Base-by-base conservation (phyloP, 1,140 invertebrate genomes). In the Bombus terrestris region DNA sequence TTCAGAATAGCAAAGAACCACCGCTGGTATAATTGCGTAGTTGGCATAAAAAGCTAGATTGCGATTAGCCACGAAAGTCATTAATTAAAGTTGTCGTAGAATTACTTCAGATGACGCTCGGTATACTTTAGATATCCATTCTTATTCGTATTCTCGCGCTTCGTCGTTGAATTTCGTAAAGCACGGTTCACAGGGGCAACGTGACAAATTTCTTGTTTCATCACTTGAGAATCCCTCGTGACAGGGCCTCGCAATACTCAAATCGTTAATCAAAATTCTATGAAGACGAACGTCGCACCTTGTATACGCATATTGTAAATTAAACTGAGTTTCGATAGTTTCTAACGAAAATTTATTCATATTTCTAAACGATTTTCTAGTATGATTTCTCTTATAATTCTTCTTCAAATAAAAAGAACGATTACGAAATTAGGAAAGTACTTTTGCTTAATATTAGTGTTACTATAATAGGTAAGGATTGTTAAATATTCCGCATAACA, bases 141-240 rank as follows among this genome's bases (percentile, higher is more conserved):
- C 74, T 57, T 57, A 76, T 76, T 76, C 47, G 74, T 59, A 76
- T 76, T 76, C 74, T 47, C 25, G 43, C 47, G 32, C 6, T 37
- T n/a, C 22, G 41, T 15, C 74, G 22, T 47, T 22, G 74, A 35
- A 37, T 76, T 76, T 76, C 74, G 74, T 37, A 76, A 76, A 57
- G 2, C 9, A 0, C 10, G 9, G 41, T 10, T 43, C 41, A n/a
- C 13, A 28, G n/a, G 18, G 22, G 12, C 12, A 25, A 57, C 47
- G 32, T 57, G 74, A 57, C 47, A 13, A 68, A 59, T 59, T 28
- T 28, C 13, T 37, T 35, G 25, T 76, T 76, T 76, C 74, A 22
- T 37, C 74, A 75, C 73, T 57, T 18, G 43, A 6, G 32, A 15
- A 43, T 43, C n/a, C 22, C 39, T 10, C 6, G 74, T 25, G 32